phyloP scores from a whole-genome alignment of 1,140 invertebrate genomes.

The Drosophila watanabei region DNA sequence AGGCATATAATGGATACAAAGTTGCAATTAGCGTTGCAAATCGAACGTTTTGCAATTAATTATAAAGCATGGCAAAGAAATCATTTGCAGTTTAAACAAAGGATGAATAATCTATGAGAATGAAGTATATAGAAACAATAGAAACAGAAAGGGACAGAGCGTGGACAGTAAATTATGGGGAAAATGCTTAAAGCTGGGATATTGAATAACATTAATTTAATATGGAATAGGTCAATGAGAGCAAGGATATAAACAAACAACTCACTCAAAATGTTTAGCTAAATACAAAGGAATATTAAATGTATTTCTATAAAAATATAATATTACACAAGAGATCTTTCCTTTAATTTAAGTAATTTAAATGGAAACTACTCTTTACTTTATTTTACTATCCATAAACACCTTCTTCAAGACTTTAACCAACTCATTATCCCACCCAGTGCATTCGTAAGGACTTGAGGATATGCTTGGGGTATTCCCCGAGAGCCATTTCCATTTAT shows the following conservation, averaged over 20 bases:
- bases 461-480: constrained; percentile 21
- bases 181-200: constrained; percentile 18
- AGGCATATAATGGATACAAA: constrained; percentile 58
- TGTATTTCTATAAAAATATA: not conserved
- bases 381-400: constrained; percentile 35
- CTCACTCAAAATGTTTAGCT: too few species aligned
- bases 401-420: constrained; percentile 14
- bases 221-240: constrained; percentile 12
- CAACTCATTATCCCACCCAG: constrained; percentile 38
- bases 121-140: constrained; percentile 16
- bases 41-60: constrained; percentile 75
- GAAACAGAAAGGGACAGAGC: not conserved
- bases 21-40: constrained; percentile 71
- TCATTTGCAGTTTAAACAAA: constrained; percentile 44
- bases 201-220: constrained; percentile 9
- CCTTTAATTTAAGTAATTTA: not conserved
- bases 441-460: constrained; percentile 1
- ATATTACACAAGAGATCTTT: not conserved
- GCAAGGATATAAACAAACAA: too few species aligned
- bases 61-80: constrained; percentile 67
- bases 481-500: constrained; percentile 40
- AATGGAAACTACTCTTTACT: not conserved
- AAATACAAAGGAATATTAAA: too few species aligned
- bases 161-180: constrained; percentile 2
- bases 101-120: constrained; percentile 39